Conservation (phyloP, 2,888 invertebrate genomes). For the Muscina levida region DNA sequence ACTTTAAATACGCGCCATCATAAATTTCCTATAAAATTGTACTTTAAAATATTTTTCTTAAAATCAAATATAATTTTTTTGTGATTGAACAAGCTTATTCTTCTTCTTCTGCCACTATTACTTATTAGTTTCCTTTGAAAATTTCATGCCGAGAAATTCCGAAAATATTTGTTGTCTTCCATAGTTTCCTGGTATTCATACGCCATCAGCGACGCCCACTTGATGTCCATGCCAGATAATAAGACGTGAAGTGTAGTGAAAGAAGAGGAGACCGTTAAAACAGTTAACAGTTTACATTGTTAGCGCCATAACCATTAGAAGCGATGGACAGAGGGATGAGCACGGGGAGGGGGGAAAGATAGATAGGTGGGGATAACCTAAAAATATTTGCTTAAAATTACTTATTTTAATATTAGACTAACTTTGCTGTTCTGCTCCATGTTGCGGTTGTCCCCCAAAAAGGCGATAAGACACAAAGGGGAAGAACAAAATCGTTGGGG, state of each 20-base stretch:
- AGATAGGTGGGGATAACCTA: constrained; percentile 32
- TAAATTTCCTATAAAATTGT: background rate
- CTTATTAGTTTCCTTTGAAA: background rate
- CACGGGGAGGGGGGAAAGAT: too few relatives aligned
- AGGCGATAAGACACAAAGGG: background rate
- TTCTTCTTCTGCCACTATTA: background rate
- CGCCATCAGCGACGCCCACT: constrained; percentile 62
- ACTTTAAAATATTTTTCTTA: background rate
- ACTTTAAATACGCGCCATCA: too few relatives aligned
- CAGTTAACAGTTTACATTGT: constrained; percentile 58
- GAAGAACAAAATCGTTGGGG: constrained; percentile 35
- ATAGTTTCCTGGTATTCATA: constrained; percentile 26
- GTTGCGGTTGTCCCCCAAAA: constrained; percentile 52
- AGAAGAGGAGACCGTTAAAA: constrained; percentile 49
- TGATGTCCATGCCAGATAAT: constrained; percentile 63
- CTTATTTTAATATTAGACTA: constrained; percentile 61
- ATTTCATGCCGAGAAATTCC: constrained; percentile 33
- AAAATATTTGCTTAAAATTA: constrained; percentile 61
- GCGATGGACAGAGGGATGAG: constrained; percentile 3
- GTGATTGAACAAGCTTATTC: constrained; percentile 12
- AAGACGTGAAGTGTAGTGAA: constrained; percentile 30
- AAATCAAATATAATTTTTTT: constrained; percentile 21
- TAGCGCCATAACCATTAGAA: constrained; percentile 64
- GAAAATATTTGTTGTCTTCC: constrained; percentile 36
- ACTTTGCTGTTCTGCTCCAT: constrained; percentile 29